Conservation (phyloP, 2,797 vertebrate genomes). For the Rallus crepitans region DNA sequence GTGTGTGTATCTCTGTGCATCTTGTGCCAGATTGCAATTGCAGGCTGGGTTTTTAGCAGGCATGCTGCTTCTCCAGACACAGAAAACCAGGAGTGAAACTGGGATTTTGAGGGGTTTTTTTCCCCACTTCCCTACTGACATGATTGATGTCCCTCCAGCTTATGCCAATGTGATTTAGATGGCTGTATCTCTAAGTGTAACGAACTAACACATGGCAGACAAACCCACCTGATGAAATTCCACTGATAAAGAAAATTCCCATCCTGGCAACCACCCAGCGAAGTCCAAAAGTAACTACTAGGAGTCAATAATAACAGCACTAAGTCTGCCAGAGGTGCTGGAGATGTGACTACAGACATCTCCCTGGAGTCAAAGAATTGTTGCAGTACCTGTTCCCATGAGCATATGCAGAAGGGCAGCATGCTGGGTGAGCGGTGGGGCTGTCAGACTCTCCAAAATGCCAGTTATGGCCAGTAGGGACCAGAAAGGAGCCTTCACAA, state of each 20-base stretch:
- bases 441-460: background rate
- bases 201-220: background rate
- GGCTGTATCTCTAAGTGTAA: background rate
- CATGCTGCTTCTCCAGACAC: background rate
- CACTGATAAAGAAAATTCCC: background rate
- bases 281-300: background rate
- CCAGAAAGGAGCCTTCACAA: background rate
- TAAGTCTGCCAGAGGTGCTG: background rate
- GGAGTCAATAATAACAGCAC: constrained; percentile 9
- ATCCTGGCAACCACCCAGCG: background rate
- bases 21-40: background rate
- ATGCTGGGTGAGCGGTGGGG: background rate
- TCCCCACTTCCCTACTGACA: background rate
- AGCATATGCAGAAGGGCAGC: background rate
- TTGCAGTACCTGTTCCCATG: background rate
- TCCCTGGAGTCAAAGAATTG: background rate
- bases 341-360: background rate
- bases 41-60: background rate
- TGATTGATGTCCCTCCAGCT: background rate
- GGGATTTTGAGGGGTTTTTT: background rate
- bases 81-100: background rate
- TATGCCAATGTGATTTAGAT: background rate
- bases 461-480: background rate
- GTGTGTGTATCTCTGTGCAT: background rate
- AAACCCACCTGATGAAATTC: background rate